Conservation (phyloP, 1,140 invertebrate genomes). For the Tigriopus japonicus region DNA sequence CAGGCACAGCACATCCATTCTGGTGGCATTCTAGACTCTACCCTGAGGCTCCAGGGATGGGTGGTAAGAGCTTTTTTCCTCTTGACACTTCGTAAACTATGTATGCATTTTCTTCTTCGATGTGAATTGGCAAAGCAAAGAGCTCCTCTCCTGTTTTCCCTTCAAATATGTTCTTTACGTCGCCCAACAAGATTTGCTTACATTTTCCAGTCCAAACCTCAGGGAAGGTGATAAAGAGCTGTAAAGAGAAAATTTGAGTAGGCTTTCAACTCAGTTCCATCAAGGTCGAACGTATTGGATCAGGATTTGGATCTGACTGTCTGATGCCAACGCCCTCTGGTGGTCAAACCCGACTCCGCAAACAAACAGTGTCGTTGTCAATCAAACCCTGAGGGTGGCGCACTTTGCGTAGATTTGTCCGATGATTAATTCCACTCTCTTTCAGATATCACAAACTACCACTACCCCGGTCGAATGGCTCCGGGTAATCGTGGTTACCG, state of each 20-base stretch:
- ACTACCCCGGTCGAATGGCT: conserved; percentile 8
- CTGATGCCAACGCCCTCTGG: not conserved
- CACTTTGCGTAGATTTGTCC: not conserved
- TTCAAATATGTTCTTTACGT: not conserved
- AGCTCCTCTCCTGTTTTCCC: not conserved
- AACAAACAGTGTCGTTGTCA: not conserved
- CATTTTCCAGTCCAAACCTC: not conserved
- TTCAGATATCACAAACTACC: conserved; percentile 7
- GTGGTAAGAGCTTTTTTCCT: not conserved
- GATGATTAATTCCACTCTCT: not conserved
- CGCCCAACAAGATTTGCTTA: not conserved
- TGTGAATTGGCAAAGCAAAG: not conserved
- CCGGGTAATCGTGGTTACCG: conserved; percentile 3
- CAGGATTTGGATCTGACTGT: not conserved
- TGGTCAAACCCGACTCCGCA: not conserved
- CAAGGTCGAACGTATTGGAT: not conserved
- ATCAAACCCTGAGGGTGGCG: not conserved
- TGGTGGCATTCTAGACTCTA: conserved; percentile 15
- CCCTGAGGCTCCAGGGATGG: conserved; percentile 5
- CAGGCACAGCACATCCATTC: conserved; percentile 2
- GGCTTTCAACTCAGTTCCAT: too few relatives aligned
- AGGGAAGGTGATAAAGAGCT: not conserved
- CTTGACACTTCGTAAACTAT: not conserved
- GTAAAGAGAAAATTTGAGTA: too few relatives aligned
- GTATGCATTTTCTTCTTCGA: not conserved